Base-by-base conservation (phyloP, 2,113 vertebrate genomes). In the Dicerorhinus sumatrensis region DNA sequence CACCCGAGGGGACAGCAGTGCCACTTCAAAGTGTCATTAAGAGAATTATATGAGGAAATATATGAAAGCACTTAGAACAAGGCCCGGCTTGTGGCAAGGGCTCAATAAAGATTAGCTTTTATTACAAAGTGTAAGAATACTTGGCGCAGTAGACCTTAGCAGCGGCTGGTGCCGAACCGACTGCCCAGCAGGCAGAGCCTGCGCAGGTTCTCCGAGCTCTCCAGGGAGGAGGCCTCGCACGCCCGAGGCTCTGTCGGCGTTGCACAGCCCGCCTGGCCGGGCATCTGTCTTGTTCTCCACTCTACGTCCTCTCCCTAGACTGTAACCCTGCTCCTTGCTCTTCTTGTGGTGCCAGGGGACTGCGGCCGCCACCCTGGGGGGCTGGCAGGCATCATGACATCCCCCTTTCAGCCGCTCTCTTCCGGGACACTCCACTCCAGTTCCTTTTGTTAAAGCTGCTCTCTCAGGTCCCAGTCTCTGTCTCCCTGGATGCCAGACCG, bases 401-500 rank as follows among this genome's bases (percentile, higher is more conserved):
- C 31, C 10, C 51, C 85, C 72, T 85, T 86, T 54, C 33, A 18
- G 67, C 33, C 39, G 73, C 84, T 82, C 54, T 48, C 42, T 73
- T 77, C 89, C 86, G 76, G 69, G 92, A 90, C 92, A 89, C 58
- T 16, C 20, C 84, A 87, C 60, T 92, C 84, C 58, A 75, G 81
- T 72, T 91, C 39, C 84, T 70, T 58, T 94, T 46, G 81, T 89
- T 72, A 95, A 88, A 95, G 67, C 39, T 39, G 20, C 36, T 94
- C 97, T 63, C 91, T 31, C 62, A 89, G 93, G 80, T 42, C 77
- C 39, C 60, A 72, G 84, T 85, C 76, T 56, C 80, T 60, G 58
- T 82, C 85, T 95, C 39, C 79, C 75, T 67, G 48, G 86, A 97
- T 36, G 77, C 17, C 11, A 8, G 80, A 20, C 60, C 20, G n/a